These are phyloP conservation scores for Myotis findleyi DNA, from an alignment of 2,797 vertebrate species.

Conservation along the genomic window DNA sequence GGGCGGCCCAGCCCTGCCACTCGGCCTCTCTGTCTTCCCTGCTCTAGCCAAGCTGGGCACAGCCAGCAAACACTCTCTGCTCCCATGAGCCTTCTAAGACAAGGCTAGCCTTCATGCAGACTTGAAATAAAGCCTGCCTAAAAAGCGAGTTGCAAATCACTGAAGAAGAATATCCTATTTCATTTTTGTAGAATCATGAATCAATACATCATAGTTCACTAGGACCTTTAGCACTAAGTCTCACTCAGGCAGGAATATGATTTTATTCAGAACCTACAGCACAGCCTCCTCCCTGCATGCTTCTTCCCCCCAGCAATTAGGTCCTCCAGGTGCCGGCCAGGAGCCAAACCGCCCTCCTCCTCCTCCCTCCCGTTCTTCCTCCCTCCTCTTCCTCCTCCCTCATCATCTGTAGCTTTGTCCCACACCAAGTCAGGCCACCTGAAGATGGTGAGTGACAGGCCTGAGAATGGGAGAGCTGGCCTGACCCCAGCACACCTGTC, in stretches of 20 bases:
- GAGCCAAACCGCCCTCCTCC: not conserved
- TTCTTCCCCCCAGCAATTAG: no score
- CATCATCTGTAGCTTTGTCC: constrained; percentile 26
- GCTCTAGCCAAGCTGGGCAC: not conserved
- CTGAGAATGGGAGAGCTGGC: not conserved
- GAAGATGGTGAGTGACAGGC: not conserved
- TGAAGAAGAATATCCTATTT: not conserved
- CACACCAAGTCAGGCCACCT: not conserved
- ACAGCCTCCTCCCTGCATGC: not conserved
- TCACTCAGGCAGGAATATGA: not conserved
- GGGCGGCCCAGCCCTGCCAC: not conserved
- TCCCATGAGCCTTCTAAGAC: not conserved
- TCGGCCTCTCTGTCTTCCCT: not conserved
- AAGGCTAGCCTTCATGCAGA: not conserved
- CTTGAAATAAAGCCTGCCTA: not conserved
- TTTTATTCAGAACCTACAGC: not conserved
- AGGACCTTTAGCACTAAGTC: not conserved
- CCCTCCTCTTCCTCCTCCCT: not conserved
- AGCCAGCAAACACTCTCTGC: not conserved
- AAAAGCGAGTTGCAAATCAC: not conserved
- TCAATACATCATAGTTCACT: not conserved
- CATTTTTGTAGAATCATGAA: not conserved
- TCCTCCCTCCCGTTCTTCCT: no score
- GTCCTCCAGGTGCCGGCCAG: fast-evolving
- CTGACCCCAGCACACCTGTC: constrained; percentile 25